phyloP scores from a whole-genome alignment of 2,888 invertebrate genomes.

The Zootermopsis nevadensis region DNA sequence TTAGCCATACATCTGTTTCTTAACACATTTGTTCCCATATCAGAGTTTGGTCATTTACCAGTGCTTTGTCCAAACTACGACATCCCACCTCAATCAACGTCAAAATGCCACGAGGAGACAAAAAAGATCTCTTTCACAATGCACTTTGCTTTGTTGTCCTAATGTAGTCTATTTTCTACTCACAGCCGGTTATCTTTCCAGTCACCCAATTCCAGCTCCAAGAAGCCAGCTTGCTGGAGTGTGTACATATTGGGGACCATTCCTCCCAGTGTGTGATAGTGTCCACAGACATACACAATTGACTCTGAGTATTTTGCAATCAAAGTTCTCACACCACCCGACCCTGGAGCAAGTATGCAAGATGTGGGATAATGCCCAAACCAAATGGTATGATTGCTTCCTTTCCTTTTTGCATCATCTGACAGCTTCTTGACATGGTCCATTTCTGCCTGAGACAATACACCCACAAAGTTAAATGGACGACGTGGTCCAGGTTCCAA shows the following conservation, averaged over 20 bases:
- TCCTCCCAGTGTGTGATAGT: constrained; percentile 87
- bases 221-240: constrained; percentile 81
- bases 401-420: constrained; percentile 46
- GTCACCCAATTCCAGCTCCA: constrained; percentile 91
- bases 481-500: constrained; percentile 86
- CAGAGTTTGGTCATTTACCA: too few species aligned
- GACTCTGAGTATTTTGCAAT: constrained; percentile 72
- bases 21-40: too few species aligned
- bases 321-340: constrained; percentile 66
- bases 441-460: constrained; percentile 65
- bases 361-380: constrained; percentile 96
- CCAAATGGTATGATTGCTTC: constrained; percentile 75
- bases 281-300: constrained; percentile 88
- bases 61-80: too few species aligned
- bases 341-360: constrained; percentile 75
- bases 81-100: too few species aligned
- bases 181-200: constrained; percentile 92
- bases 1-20: too few species aligned
- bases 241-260: constrained; percentile 87
- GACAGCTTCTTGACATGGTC: constrained; percentile 62
- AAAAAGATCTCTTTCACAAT: too few species aligned
- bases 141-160: too few species aligned
- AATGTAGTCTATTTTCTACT: constrained; percentile 56
- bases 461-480: constrained; percentile 92
- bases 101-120: too few species aligned